A percentile compares a stretch with the other conserved stretches of the same genome.
These are phyloP conservation scores for Ceyx melanurus DNA, from an alignment of 2,113 vertebrate genomes.

Conservation along the genomic window DNA sequence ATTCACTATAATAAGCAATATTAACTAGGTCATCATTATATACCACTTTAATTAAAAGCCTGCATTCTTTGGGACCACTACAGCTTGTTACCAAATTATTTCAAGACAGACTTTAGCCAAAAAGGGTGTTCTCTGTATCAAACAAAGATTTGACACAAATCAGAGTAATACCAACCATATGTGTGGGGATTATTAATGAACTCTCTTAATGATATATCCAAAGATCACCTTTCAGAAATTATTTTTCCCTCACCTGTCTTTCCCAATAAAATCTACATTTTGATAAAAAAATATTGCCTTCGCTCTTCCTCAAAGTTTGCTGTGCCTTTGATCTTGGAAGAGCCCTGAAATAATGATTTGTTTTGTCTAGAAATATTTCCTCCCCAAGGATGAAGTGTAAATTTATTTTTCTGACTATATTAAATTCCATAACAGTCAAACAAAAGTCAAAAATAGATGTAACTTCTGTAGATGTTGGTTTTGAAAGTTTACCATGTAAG, in stretches of 20 bases:
- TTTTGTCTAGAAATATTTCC: conserved; percentile 50
- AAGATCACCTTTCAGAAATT: neutral
- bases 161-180: neutral
- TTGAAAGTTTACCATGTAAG: conserved; percentile 21
- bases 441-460: neutral
- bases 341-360: conserved; percentile 48
- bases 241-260: neutral
- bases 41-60: neutral
- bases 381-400: conserved; percentile 25
- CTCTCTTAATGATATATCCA: neutral
- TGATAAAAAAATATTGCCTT: neutral
- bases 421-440: neutral
- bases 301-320: neutral
- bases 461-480: neutral
- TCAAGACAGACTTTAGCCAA: neutral
- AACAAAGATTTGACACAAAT: neutral
- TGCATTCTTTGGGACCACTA: neutral
- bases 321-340: conserved; percentile 36
- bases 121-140: neutral
- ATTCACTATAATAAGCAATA: neutral
- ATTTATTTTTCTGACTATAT: neutral
- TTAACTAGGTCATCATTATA: neutral
- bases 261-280: neutral
- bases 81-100: neutral
- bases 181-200: neutral